Evolutionary conservation across 2,113 vertebrate species (phyloP), one percentile per base, ranked within the genome.

Genomic region (Silurus asotus): DNA sequence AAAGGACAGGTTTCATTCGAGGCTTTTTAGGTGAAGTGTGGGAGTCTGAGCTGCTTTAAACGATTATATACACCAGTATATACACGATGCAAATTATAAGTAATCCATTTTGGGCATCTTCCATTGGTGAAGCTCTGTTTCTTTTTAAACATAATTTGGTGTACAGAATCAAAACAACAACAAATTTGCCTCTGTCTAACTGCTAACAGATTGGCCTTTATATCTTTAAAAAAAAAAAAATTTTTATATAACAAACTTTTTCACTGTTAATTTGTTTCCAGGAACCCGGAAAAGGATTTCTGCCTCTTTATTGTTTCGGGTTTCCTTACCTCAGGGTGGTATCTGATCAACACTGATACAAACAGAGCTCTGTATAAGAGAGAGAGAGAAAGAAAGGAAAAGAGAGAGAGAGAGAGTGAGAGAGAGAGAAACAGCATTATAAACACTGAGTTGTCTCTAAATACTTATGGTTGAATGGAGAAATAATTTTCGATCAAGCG

Each of bases 271-370:
- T 58, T 62, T 58, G 84, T 58, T 80, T 85, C 37, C 76, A 70
- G 84, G 64, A 80, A 85, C 51, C 8, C 3, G 76, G 61, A 80
- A 78, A 55, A 59, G 69, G 84, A 85, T 45, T 65, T 85, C 65
- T 80, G 51, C 76, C 76, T 25, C 75, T 28, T 80, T 80, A 80
- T 86, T 86, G 84, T 86, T 80, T 80, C 55, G 5, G 76, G 62
- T 80, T 85, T 85, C 84, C 84, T 85, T 77, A 69, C 62, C 64
- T 69, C 62, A 65, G 61, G 25, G 84, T 85, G 84, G 49, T 56
- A 56, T 67, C 75, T 37, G 61, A 84, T 84, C 51, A 84, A 77
- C 83, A 77, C 48, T 0, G 17, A 67, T 62, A 69, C 62, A 86
- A 84, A 78, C 62, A 62, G 11, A 28, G 62, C 62, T 80, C 61